Percentiles rank a stretch among this genome's conserved stretches.
phyloP scores from a whole-genome alignment of 1,140 invertebrate genomes.

The Octopus bimaculoides region DNA sequence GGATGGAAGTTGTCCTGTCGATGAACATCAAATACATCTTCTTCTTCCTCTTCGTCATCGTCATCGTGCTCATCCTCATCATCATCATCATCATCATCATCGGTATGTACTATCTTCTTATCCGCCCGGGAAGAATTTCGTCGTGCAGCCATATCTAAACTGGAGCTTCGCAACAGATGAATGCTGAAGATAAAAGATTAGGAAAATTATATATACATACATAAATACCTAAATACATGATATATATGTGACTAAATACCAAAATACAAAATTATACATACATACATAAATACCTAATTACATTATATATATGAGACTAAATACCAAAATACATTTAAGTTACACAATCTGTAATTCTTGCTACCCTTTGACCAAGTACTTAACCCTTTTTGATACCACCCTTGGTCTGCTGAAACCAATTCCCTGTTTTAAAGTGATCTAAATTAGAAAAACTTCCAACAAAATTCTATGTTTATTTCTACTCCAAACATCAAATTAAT shows the following conservation, averaged over 20 bases:
- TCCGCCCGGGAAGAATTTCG: not conserved
- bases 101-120: constrained; percentile 7
- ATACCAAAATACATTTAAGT: too few relatives aligned
- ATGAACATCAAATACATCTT: not conserved
- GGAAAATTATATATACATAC: not conserved
- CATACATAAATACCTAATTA: too few relatives aligned
- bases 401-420: too few relatives aligned
- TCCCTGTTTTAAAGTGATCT: too few relatives aligned
- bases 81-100: constrained; percentile 7
- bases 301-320: too few relatives aligned
- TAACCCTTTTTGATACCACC: too few relatives aligned
- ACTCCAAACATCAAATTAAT: too few relatives aligned
- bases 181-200: not conserved
- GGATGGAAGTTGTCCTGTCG: not conserved
- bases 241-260: not conserved
- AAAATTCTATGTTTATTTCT: too few relatives aligned
- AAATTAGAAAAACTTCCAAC: too few relatives aligned
- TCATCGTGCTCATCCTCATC: not conserved
- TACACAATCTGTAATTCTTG: too few relatives aligned
- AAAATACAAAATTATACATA: too few relatives aligned
- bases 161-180: not conserved
- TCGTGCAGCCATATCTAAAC: constrained; percentile 3
- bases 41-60: not conserved
- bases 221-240: not conserved
- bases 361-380: too few relatives aligned